These are phyloP conservation scores for Lasiurus cinereus DNA, from an alignment of 2,113 vertebrate species.

Conservation along the genomic window DNA sequence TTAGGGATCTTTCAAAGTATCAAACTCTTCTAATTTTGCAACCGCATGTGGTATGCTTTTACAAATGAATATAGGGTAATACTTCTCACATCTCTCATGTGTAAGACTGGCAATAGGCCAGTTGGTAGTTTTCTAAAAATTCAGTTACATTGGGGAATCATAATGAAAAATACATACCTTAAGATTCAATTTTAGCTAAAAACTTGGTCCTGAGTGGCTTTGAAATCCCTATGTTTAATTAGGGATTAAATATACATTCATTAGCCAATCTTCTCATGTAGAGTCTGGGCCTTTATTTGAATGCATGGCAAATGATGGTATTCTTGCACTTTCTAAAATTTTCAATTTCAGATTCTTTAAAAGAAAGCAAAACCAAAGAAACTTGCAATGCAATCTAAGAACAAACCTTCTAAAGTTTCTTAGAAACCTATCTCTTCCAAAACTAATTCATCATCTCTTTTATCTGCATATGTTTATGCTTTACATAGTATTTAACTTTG, in stretches of 20 bases:
- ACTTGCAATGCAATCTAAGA: background rate
- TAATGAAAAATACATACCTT: background rate
- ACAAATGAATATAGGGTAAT: background rate
- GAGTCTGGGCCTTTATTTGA: background rate
- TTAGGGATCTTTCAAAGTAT: background rate
- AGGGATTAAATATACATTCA: background rate
- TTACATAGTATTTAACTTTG: background rate
- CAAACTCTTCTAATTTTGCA: background rate
- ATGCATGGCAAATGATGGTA: background rate
- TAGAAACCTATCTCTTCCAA: background rate
- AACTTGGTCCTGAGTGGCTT: background rate
- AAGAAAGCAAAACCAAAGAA: background rate
- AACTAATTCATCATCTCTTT: background rate
- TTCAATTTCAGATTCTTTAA: slow-evolving; percentile 27
- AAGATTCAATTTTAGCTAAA: background rate
- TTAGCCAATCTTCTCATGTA: background rate
- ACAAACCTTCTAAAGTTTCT: background rate
- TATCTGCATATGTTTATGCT: background rate
- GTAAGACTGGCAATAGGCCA: background rate
- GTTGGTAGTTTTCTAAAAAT: background rate
- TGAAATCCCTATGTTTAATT: too few relatives aligned
- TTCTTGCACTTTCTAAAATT: background rate
- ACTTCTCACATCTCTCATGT: background rate
- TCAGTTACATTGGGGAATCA: background rate
- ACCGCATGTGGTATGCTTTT: background rate